Conservation (phyloP, 2,797 vertebrate species). For the Xenops minutus region DNA sequence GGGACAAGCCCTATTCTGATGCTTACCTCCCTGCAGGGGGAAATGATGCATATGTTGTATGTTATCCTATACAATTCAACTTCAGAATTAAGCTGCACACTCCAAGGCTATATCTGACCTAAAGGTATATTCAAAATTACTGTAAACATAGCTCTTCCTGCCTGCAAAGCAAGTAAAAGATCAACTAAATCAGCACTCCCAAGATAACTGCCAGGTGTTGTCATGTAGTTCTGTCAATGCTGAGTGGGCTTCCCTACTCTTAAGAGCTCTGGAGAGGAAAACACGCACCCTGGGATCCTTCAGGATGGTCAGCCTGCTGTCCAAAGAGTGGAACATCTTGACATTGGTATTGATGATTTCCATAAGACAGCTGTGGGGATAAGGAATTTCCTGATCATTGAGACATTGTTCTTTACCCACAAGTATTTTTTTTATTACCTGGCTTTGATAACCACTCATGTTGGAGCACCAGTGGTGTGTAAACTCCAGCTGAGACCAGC, state of each 20-base stretch:
- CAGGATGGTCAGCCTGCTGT: neutral
- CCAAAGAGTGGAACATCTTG: neutral
- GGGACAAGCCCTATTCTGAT: neutral
- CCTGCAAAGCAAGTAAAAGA: neutral
- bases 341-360: neutral
- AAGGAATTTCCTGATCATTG: neutral
- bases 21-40: neutral
- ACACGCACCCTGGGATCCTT: neutral
- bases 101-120: neutral
- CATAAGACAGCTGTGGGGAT: neutral
- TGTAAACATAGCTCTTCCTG: neutral
- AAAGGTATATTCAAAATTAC: neutral
- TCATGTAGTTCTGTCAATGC: neutral
- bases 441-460: neutral
- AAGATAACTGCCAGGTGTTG: neutral
- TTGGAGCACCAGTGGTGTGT: neutral
- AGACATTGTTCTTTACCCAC: neutral
- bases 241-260: neutral
- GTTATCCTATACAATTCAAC: neutral
- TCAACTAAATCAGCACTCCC: neutral
- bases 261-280: neutral
- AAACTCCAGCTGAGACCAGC: neutral
- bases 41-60: neutral
- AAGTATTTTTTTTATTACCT: neutral
- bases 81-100: neutral